Evolutionary conservation across 2,797 vertebrate genomes (phyloP), one percentile per base, ranked within the genome.

Genomic region (Amblyraja radiata): DNA sequence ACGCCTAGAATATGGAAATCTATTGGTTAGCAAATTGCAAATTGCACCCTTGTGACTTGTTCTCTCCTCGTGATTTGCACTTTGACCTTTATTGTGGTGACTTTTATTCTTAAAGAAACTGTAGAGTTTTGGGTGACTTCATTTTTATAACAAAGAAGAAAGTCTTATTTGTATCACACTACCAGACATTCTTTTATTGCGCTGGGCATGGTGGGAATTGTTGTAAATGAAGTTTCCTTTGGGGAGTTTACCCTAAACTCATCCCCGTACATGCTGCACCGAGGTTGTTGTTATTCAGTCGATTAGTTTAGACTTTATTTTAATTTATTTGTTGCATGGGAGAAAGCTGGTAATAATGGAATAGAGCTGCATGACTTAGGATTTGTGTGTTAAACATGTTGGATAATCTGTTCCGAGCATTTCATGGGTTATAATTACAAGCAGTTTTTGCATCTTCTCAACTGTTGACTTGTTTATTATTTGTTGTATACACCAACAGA

Each of bases 321-420:
- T 97, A 97, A 96, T 97, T 97, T 98, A 97, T 98, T 97, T 97
- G 97, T 98, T 99, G 98, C 98, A 99, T 99, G 99, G 98, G 97
- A 98, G 97, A 97, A 97, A 97, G 97, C 97, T 97, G 97, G 98
- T 97, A 96, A 95, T 97, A 97, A 96, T 97, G 97, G 97, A 97
- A 96, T 99, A 98, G 97, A 98, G 97, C 97, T 99, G 99, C 98
- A 99, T 99, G 98, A 99, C 95, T 96, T 98, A 98, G 97, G 98
- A 97, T 98, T 97, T 97, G 97, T 99, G 98, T 98, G 98, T 98
- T 98, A 98, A 96, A 97, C 97, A 97, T 95, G 96, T 98, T 98
- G 97, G 97, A 97, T 97, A 97, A 97, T 97, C 96, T 98, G 97
- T 97, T 98, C 98, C 97, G 97, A 97, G 97, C 96, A 96, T 95